Conservation (phyloP, 2,797 vertebrate species). For the Garrulus glandarius region DNA sequence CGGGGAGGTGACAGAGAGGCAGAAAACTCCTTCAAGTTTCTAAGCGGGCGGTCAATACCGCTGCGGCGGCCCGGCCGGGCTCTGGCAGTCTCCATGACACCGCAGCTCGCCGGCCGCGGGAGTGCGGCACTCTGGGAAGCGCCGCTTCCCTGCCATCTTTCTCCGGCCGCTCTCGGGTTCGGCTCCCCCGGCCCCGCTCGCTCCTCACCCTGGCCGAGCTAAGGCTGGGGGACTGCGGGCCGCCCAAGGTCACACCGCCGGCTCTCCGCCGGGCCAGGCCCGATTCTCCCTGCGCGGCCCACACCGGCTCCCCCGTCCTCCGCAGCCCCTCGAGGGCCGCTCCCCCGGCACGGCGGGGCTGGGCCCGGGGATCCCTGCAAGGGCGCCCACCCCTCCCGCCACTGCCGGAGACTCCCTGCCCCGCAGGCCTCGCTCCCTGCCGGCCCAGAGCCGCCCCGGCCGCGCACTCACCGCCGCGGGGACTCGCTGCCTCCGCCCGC, state of each 20-base stretch:
- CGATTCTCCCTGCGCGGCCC: background rate
- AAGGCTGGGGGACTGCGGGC: background rate
- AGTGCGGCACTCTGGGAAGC: background rate
- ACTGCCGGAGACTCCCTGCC: background rate
- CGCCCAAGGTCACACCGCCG: constrained; percentile 17
- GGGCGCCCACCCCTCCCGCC: background rate
- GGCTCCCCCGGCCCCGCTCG: background rate
- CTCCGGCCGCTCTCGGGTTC: background rate
- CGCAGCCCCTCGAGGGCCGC: background rate
- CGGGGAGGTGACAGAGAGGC: no score
- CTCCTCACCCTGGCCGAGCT: background rate
- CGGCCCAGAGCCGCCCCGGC: background rate
- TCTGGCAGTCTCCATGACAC: background rate
- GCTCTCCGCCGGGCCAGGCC: background rate
- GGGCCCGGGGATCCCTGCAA: background rate
- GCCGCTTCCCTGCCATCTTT: background rate
- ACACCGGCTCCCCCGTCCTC: background rate
- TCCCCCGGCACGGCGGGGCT: background rate
- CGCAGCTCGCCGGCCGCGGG: constrained; percentile 16
- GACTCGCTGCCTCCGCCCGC: background rate
- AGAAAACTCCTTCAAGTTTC: background rate
- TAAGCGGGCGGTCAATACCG: rapidly evolving
- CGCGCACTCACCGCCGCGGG: constrained; percentile 4
- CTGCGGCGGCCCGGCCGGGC: background rate
- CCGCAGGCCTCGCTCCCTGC: background rate